phyloP scores from a whole-genome alignment of 2,113 vertebrate species.

The Plectropomus leopardus region DNA sequence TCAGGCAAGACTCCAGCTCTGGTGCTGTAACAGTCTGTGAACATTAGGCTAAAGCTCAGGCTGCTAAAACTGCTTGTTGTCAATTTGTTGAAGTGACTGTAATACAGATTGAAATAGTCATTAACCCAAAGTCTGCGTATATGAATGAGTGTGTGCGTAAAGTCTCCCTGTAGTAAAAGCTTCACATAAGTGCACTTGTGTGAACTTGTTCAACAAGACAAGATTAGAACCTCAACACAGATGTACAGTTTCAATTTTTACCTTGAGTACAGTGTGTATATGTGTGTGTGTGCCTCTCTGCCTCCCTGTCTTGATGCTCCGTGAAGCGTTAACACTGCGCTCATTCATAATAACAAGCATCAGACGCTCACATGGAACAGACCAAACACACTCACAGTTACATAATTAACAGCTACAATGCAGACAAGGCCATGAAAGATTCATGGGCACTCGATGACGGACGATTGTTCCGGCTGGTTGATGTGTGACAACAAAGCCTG shows the following conservation, averaged over 20 bases:
- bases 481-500: conserved; percentile 51
- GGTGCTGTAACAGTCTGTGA: conserved; percentile 57
- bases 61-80: conserved; percentile 54
- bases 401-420: conserved; percentile 49
- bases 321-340: conserved; percentile 49
- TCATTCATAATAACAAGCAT: conserved; percentile 66
- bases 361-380: conserved; percentile 64
- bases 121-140: background rate
- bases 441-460: conserved; percentile 51
- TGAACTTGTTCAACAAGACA: background rate
- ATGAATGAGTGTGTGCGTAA: conserved; percentile 7
- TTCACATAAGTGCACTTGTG: background rate
- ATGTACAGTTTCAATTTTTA: background rate
- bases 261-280: background rate
- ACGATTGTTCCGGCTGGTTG: conserved; percentile 37
- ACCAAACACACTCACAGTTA: conserved; percentile 49
- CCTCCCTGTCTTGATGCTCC: conserved; percentile 14
- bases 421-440: conserved; percentile 61
- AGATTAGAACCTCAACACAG: background rate
- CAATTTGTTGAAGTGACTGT: conserved; percentile 18
- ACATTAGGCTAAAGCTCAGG: conserved; percentile 37
- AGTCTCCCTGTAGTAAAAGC: background rate
- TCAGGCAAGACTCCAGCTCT: conserved; percentile 43
- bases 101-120: conserved; percentile 18
- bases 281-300: conserved; percentile 11